Evolutionary conservation across 1,140 invertebrate species (phyloP), one percentile per base, ranked within the genome.

Genomic region (Bombus difficillimus): DNA sequence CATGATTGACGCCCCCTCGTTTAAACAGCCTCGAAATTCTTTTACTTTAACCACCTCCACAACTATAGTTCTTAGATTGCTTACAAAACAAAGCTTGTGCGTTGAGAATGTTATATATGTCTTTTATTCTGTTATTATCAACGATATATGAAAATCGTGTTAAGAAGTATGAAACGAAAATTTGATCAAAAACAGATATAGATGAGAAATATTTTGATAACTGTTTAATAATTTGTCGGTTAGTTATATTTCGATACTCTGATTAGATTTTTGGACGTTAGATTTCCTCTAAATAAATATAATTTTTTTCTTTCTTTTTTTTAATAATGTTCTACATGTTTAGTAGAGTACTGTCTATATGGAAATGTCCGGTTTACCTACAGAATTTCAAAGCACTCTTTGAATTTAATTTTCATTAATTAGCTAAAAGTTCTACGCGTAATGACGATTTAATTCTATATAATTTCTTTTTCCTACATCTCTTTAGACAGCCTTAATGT

Each of bases 1-100:
- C 89, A 84, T 84, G 90, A 89, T 91, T 87, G 79, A 92, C 91
- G 91, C 90, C 90, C 89, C 80, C 75, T 91, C 87, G 83, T 91
- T 90, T 90, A 87, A 87, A 74, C 37, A 64, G 77, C 62, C 75
- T 72, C 85, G 89, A 88, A 76, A 85, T 53, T 88, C 74, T 64
- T 69, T n/a, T 15, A 22, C 41, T 83, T 47, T n/a, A 12, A 64
- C 22, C 72, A 34, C 41, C 34, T 39, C 4, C 39, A 59, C 25
- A 18, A 18, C 47, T 12, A 28, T 25, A 37, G 25, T n/a, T 59
- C 34, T 41, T 53, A 18, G 9, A 9, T 12, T 15, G 32, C 37
- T 62, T 59, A 62, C 34, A 34, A 53, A 66, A 43, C 53, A 28
- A 18, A 37, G 32, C 12, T 25, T 13, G 12, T 32, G 10, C 41